Evolutionary conservation across 2,888 invertebrate species (phyloP), one percentile per base, ranked within the genome.

Genomic region (Dasypolia templi): DNA sequence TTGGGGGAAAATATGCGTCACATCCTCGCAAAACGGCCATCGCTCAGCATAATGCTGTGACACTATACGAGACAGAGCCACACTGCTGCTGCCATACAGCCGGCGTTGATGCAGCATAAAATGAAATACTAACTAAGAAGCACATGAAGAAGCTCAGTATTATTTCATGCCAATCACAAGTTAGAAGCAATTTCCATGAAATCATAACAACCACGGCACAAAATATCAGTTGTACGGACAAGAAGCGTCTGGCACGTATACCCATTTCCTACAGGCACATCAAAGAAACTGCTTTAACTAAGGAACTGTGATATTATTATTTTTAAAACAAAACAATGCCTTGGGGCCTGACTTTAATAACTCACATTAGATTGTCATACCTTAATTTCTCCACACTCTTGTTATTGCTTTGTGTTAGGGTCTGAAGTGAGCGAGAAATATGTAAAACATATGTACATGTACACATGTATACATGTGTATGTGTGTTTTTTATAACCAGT

Each of bases 381-480:
- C 49, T 61, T 67, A 75, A 62, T 61, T 74, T 76, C 73, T 83
- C 76, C 44, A 63, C 46, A 67, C 29, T 56, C 61, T 76, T 74
- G 39, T 39, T 39, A 39, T 9, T 70, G 62, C 72, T 83, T 74
- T 44, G 19, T 70, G 83, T 77, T 29, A 58, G 55, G 86, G 7
- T 46, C 19, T 59, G 22, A 79, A 79, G 2, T 49, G 0, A 67
- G 79, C 42, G 85, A 29, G 53, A 44, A 44, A 53, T 32, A 49
- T 32, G 19, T 39, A n/a, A n/a, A n/a, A n/a, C n/a, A n/a, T n/a
- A n/a, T n/a, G n/a, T n/a, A n/a, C n/a, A n/a, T n/a, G n/a, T n/a
- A n/a, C n/a, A n/a, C n/a, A n/a, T n/a, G n/a, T n/a, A n/a, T n/a
- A n/a, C n/a, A n/a, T 39, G 9, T 39, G 39, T 39, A 39, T 39